Evolutionary conservation across 2,113 vertebrate genomes (phyloP), one percentile per base, ranked within the genome.

Genomic region (Hemibagrus wyckioides): DNA sequence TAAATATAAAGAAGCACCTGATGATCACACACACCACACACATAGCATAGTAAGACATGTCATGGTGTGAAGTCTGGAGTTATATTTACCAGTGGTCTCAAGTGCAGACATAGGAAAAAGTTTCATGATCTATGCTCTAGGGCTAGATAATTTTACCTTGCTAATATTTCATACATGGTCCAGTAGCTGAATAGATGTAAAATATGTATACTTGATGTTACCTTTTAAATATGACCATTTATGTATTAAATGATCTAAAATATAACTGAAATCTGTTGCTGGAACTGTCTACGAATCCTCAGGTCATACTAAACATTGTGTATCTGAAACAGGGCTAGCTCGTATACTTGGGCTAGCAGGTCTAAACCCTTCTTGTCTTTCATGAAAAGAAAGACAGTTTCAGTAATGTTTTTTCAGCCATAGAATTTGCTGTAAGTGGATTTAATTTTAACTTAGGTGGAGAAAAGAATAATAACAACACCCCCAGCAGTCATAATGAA

Each of bases 31-130:
- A 69, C 41, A 52, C 15, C 33, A n/a, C 25, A 44, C 73, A n/a
- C 44, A 15, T 0, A 79, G 17, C 28, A 54, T 19, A 25, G 8
- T 54, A 56, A 71, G 33, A 41, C 56, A 76, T 14, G 84, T 85
- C 73, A 30, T 69, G 63, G 84, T 85, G 54, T 77, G 73, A n/a
- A 63, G 36, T 61, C 56, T 69, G 50, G 85, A 19, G 48, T 52
- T 54, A 86, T 71, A 54, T 86, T 80, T 85, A 61, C 30, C 48
- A 41, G 11, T 4, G 5, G 9, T 79, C 59, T 86, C 19, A 85
- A 36, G 54, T 61, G 52, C 54, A 85, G 25, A n/a, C 54, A 61
- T 57, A 76, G 56, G 36, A 21, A 25, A 36, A 30, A 7, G 6
- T 48, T 76, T n/a, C 39, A 36, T 39, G 10, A 50, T 80, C 30